Evolutionary conservation across 1,140 invertebrate species (phyloP), one percentile per base, ranked within the genome.

Genomic region (Megathymus violae): DNA sequence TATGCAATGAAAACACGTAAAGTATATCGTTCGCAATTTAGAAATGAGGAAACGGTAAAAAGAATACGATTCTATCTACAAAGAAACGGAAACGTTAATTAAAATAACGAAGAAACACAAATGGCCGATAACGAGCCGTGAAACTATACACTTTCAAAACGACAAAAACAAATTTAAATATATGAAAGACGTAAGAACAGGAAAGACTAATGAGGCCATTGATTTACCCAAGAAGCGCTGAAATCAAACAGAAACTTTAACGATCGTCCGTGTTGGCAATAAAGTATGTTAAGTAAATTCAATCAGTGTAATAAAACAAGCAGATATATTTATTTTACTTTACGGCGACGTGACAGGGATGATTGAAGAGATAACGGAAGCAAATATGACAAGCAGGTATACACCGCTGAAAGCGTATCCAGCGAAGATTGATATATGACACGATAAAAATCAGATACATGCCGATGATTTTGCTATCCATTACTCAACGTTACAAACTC

Each of bases 361-460:
- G 65, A 69, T 62, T 54, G 41, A 62, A 65, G 19, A 56, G 75
- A 80, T 80, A 79, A 79, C 51, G 62, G 52, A 59, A 40, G 4
- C 27, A 50, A 67, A 76, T 68, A 71, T 68, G 77, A 80, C 74
- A 72, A 71, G 70, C 62, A 72, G 70, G 70, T 65, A 69, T 47
- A 64, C 59, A 65, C 69, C 69, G 74, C 61, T 71, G 71, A 76
- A 81, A 76, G 66, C 66, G 70, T 80, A 73, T 59, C 69, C 52
- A 62, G 62, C 46, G 19, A 62, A 80, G 78, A 88, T 80, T 76
- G 76, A 80, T 85, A 76, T 64, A 64, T 44, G 16, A 6, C 25
- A 58, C 17, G 80, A 84, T 85, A 77, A 80, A 40, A 71, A 80
- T 79, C 74, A 67, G 47, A 80, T 75, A 84, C 80, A 76, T 84